Base-by-base conservation (phyloP, 2,797 vertebrate genomes). In the Ceryle rudis region DNA sequence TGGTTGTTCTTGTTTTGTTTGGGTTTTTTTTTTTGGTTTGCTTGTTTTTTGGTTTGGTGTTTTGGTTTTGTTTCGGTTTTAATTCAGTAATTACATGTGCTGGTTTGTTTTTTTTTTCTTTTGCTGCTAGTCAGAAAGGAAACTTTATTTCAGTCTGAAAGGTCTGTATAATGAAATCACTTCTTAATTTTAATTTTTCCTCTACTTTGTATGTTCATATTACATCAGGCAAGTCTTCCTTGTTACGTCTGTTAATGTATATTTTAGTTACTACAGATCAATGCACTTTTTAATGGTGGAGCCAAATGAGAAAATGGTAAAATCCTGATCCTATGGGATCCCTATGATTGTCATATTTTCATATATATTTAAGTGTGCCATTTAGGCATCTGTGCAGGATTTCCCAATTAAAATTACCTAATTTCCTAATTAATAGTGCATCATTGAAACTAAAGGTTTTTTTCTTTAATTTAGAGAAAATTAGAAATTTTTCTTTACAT, bases 81-180 rank as follows among this genome's bases (percentile, higher is more conserved):
- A 78, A 86, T 35, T 46, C 66, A 89, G 54, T 94, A 92, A 65
- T 80, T 86, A 33, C 47, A 26, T 49, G 23, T 25, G 47, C 14
- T 41, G 39, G 39, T 86, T 21, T 81, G 54, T 31, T 3, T 28
- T 81, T 52, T 35, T 55, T 78, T 51, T 60, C 3, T 79, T 93
- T 92, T 85, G 6, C 57, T 90, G 62, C 42, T 97, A 96, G 44
- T 96, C 84, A 83, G 61, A 81, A 94, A 94, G 89, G 20, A 95
- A 95, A 37, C 39, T 96, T 95, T 85, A 78, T 93, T 96, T 94
- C 22, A 81, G 25, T 79, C 29, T 89, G 44, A 95, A 95, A 96
- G 31, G n/a, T 91, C 44, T 94, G 41, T 65, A 70, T 95, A 94
- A 93, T 93, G 64, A 97, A 96, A 95, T 95, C 21, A 85, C 19